A percentile compares a stretch with the other conserved stretches of the same genome.
Evolutionary conservation across 2,797 vertebrate species (phyloP).

Genomic region (Dicrostonyx torquatus): DNA sequence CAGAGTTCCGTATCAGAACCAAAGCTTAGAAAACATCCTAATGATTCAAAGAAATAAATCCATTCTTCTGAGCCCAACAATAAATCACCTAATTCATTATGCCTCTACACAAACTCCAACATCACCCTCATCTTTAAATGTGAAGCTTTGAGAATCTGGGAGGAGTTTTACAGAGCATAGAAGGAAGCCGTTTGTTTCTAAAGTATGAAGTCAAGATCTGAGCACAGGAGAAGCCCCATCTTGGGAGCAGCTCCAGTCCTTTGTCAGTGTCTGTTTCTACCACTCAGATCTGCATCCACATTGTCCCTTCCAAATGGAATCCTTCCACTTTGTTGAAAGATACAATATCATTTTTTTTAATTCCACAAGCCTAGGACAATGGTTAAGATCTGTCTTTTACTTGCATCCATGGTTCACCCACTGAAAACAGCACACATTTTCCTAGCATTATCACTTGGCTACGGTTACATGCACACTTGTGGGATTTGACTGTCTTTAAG

Average conservation of each 20-base stretch:
- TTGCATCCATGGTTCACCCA: not conserved
- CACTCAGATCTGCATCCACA: not conserved
- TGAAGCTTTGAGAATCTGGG: not conserved
- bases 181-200: not conserved
- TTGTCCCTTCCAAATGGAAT: constrained; percentile 5
- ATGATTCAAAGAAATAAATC: not conserved
- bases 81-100: not conserved
- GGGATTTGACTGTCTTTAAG: not conserved
- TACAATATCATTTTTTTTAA: not conserved
- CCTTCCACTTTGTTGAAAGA: not conserved
- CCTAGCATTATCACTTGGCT: not conserved
- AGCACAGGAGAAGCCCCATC: not conserved
- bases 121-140: not conserved
- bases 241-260: not conserved
- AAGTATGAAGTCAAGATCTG: not conserved
- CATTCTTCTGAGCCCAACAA: constrained; percentile 12
- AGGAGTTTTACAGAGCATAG: not conserved
- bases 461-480: not conserved
- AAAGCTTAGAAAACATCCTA: not conserved
- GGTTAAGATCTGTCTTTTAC: not conserved
- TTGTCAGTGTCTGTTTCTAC: not conserved
- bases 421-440: not conserved
- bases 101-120: not conserved
- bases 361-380: not conserved
- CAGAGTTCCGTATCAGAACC: not conserved